Conservation (phyloP, 2,113 vertebrate genomes). For the Callopanchax toddi region DNA sequence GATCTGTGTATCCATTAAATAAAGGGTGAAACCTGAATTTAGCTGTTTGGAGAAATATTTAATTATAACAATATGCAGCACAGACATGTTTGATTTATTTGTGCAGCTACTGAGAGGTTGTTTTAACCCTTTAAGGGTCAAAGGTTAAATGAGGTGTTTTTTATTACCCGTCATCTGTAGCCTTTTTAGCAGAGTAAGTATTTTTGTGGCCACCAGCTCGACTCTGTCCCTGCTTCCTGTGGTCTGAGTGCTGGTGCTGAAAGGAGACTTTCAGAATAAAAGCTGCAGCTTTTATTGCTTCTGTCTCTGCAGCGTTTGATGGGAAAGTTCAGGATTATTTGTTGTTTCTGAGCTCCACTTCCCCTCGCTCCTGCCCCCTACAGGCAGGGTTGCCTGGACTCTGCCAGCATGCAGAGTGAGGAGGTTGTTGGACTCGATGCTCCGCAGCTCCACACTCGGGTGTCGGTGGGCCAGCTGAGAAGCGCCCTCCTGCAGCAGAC, state of each 20-base stretch:
- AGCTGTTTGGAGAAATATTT: no score
- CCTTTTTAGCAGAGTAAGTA: no score
- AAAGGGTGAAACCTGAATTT: no score
- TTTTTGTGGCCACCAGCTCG: no score
- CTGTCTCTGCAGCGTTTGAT: neutral
- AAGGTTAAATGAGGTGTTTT: no score
- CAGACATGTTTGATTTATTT: no score
- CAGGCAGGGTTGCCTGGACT: conserved; percentile 71
- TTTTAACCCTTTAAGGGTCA: no score
- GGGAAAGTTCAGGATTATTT: neutral
- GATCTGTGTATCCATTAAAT: no score
- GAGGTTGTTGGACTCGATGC: conserved; percentile 40
- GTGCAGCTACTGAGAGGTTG: no score
- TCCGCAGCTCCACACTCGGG: conserved; percentile 75
- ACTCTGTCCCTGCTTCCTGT: no score
- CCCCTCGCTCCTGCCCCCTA: conserved; percentile 43
- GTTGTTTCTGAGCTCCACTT: conserved; percentile 6
- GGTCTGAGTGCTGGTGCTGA: neutral
- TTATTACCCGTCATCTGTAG: no score
- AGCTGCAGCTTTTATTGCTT: neutral
- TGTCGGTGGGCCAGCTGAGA: conserved; percentile 79
- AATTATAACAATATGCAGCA: no score
- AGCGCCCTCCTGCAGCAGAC: conserved; percentile 76
- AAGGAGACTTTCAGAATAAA: neutral
- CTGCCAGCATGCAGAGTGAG: conserved; percentile 48